Percentiles rank a stretch among this genome's conserved stretches.
These are phyloP conservation scores for Busseola fusca DNA, from an alignment of 2,888 invertebrate genomes.

Conservation along the genomic window DNA sequence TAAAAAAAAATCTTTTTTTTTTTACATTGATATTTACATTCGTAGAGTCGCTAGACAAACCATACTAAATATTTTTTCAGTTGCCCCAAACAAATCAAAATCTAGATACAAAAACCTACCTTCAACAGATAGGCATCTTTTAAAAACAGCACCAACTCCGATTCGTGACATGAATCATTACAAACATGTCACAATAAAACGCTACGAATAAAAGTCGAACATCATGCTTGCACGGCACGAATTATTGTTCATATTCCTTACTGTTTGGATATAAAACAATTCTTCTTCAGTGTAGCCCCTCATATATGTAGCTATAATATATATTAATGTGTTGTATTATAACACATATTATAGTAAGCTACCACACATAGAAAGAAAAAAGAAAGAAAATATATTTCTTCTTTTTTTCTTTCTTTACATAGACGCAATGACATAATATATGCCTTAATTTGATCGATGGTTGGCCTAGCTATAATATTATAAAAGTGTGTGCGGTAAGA, in stretches of 20 bases:
- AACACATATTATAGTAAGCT: too few species aligned
- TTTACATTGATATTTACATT: too few species aligned
- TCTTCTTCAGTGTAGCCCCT: not conserved
- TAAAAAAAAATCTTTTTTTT: too few species aligned
- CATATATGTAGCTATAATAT: not conserved
- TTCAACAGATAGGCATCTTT: conserved; percentile 21
- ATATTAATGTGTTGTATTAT: too few species aligned
- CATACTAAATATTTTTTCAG: not conserved
- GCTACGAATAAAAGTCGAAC: conserved; percentile 59
- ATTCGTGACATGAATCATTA: conserved; percentile 60
- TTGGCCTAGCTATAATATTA: too few species aligned
- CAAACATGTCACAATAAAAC: conserved; percentile 57
- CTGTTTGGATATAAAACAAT: conserved; percentile 40
- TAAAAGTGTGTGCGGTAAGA: too few species aligned
- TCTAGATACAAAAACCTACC: not conserved
- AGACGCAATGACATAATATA: too few species aligned
- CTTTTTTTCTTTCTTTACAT: too few species aligned
- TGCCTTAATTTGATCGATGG: too few species aligned
- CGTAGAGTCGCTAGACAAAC: too few species aligned
- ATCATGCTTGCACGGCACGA: conserved; percentile 53
- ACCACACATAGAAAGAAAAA: too few species aligned
- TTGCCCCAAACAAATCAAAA: not conserved
- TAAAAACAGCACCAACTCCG: conserved; percentile 12
- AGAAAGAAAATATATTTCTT: too few species aligned
- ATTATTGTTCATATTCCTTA: conserved; percentile 54